Evolutionary conservation across 2,797 vertebrate genomes (phyloP), one percentile per base, ranked within the genome.

Genomic region (Chiloscyllium punctatum): DNA sequence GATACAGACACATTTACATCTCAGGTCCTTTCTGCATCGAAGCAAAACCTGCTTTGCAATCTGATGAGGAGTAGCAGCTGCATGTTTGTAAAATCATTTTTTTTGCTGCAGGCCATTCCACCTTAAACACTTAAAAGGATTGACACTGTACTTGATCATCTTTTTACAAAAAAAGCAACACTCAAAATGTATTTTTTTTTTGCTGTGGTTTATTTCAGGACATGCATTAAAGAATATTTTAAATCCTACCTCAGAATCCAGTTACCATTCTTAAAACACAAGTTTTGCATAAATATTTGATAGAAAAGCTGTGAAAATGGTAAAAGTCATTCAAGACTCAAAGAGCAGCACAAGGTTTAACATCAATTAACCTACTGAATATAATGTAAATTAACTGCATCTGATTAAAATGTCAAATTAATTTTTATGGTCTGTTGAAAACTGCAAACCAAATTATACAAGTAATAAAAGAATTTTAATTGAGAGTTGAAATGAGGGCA

Each of bases 381-480:
- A 77, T 51, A 72, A 95, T 72, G 27, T n/a, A 95, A 74, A 95
- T 74, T 71, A 95, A 95, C 94, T 53, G 94, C 68, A 57, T 72
- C 71, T 95, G 94, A 95, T 95, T 95, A 95, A 95, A 95, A 95
- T 95, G 94, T 95, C 94, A 77, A 77, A 72, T 71, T 95, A 77
- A 95, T 95, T 95, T 94, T 95, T 95, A 95, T 95, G 94, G 94
- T 95, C 72, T 74, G 71, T 48, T 95, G 94, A 77, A 95, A 74
- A 95, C 48, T 57, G 94, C 71, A 95, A 95, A 74, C 69, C 94
- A 77, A 95, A 95, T 95, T 95, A 95, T 95, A 95, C 51, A 27
- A 95, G 94, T 77, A 95, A 74, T 95, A 95, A 95, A 95, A 95
- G 30, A 95, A 95, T 77, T 72, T 95, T 95, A 95, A 95, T 77